These are phyloP conservation scores for Chiroxiphia lanceolata DNA, from an alignment of 2,797 vertebrate genomes.

Conservation along the genomic window DNA sequence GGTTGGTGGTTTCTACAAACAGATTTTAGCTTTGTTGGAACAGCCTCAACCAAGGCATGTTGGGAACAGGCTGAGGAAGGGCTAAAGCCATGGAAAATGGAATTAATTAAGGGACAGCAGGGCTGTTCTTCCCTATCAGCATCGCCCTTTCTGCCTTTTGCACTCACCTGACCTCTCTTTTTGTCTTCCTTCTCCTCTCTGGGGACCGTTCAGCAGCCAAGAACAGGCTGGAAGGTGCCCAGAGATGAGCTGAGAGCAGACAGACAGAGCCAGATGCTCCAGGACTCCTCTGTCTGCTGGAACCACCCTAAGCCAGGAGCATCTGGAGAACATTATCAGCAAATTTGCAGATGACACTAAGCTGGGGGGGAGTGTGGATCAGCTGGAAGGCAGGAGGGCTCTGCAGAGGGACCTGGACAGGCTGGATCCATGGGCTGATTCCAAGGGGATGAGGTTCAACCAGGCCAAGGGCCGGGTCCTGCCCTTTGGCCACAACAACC, in stretches of 20 bases:
- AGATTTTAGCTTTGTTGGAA: background rate
- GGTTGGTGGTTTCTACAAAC: background rate
- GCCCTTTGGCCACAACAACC: too few relatives aligned
- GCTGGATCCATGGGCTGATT: too few relatives aligned
- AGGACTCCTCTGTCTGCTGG: background rate
- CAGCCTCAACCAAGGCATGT: background rate
- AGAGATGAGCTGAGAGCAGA: background rate
- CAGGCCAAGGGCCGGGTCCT: too few relatives aligned
- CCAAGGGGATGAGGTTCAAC: too few relatives aligned
- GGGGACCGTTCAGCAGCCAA: background rate
- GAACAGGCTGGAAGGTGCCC: background rate
- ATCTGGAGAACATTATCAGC: background rate
- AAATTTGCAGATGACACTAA: too few relatives aligned
- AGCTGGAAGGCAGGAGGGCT: too few relatives aligned
- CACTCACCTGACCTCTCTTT: background rate
- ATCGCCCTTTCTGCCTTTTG: background rate
- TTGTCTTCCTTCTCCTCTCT: background rate
- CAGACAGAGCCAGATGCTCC: background rate
- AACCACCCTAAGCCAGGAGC: background rate
- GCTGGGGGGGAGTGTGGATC: too few relatives aligned
- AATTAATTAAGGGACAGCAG: background rate
- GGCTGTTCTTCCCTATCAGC: too few relatives aligned
- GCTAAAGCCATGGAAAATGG: background rate
- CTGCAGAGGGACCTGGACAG: too few relatives aligned
- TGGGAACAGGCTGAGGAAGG: background rate